A percentile compares a stretch with the other conserved stretches of the same genome.
Evolutionary conservation across 2,113 vertebrate genomes (phyloP).

Genomic region (Pygathrix nemaeus): DNA sequence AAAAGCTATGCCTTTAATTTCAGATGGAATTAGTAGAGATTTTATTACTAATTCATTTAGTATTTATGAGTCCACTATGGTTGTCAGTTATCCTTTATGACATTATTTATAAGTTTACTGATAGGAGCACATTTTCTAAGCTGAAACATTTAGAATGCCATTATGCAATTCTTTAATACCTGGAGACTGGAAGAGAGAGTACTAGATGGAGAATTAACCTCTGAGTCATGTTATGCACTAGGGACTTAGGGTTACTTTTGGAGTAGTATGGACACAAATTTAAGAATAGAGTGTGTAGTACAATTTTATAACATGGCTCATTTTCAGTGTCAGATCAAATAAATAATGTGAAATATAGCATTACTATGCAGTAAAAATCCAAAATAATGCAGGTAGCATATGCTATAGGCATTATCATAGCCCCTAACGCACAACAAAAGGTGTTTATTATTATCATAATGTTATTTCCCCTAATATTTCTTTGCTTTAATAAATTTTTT

Average conservation of each 20-base stretch:
- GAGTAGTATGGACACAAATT: not conserved
- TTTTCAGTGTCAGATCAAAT: conserved; percentile 20
- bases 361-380: not conserved
- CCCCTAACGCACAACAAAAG: not conserved
- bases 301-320: conserved; percentile 12
- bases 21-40: not conserved
- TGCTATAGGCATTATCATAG: not conserved
- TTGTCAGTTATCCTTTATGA: conserved; percentile 54
- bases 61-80: conserved; percentile 41
- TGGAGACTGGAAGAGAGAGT: conserved; percentile 1
- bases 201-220: conserved; percentile 49
- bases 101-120: conserved; percentile 54
- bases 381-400: not conserved
- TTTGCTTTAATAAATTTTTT: conserved; percentile 17
- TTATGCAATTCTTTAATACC: conserved; percentile 51
- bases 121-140: conserved; percentile 41
- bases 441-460: not conserved
- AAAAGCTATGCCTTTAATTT: conserved; percentile 51
- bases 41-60: conserved; percentile 60
- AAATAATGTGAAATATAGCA: not conserved
- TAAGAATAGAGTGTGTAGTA: not conserved
- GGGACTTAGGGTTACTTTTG: not conserved
- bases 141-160: conserved; percentile 50
- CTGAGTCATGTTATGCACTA: not conserved
- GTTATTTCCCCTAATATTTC: not conserved